These are phyloP conservation scores for Heliconius hortense DNA, from an alignment of 2,888 invertebrate genomes.

Conservation along the genomic window DNA sequence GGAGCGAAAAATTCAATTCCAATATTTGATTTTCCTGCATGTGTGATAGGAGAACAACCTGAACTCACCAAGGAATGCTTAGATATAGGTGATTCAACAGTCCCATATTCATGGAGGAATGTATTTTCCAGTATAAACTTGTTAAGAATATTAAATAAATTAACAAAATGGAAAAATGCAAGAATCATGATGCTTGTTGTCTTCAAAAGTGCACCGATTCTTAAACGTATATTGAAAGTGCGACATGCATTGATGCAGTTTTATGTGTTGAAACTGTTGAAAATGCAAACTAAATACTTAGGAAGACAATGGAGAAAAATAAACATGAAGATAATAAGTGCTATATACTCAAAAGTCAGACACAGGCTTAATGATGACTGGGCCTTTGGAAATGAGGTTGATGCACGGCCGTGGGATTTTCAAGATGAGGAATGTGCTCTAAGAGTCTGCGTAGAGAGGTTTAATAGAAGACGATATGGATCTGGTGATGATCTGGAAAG, in stretches of 20 bases:
- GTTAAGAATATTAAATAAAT: constrained; percentile 96
- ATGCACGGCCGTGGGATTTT: constrained; percentile 99
- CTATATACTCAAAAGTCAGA: constrained; percentile 98
- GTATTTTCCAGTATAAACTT: constrained; percentile 99
- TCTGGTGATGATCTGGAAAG: constrained; percentile 78
- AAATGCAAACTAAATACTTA: constrained; percentile 99
- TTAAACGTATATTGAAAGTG: constrained; percentile 97
- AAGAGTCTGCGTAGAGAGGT: constrained; percentile 96
- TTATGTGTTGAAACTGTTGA: constrained; percentile 97
- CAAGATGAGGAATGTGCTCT: constrained; percentile 98
- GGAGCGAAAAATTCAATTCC: constrained; percentile 97
- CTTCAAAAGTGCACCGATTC: constrained; percentile 99
- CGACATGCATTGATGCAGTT: constrained; percentile 98
- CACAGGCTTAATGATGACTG: constrained; percentile 99
- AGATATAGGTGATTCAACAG: constrained; percentile 90
- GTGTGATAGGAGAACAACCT: constrained; percentile 96
- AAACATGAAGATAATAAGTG: constrained; percentile 99
- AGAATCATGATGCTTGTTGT: constrained; percentile 99
- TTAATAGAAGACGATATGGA: constrained; percentile 95
- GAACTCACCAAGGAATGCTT: constrained; percentile 96
- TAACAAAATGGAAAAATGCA: constrained; percentile 99
- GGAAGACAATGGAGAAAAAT: constrained; percentile 99
- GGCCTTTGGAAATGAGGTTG: constrained; percentile 99
- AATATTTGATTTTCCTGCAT: constrained; percentile 96
- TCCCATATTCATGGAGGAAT: constrained; percentile 97